Base-by-base conservation (phyloP, 2,113 vertebrate species). In the Colistium nudipinnis region DNA sequence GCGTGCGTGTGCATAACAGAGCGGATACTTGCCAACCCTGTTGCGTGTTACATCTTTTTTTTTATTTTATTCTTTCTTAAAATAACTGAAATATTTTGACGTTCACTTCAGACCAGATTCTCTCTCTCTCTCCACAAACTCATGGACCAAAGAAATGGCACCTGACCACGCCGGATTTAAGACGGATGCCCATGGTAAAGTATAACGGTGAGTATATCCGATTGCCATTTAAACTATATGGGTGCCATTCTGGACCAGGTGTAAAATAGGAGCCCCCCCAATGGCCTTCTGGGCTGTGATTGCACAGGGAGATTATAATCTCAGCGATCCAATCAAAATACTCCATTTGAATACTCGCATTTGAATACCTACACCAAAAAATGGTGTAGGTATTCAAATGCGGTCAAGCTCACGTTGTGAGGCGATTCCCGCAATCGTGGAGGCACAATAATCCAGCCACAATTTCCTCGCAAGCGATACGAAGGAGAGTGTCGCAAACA, bases 401-500 rank as follows among this genome's bases (percentile, higher is more conserved):
- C 38, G 17, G 22, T 38, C 41, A 48, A 19, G 47, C n/a, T 52
- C 33, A 20, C 13, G 2, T 3, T 8, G 48, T 39, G 27, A 45
- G n/a, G n/a, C 62, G 24, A 49, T 38, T 47, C 24, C 19, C 25
- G 16, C 47, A 36, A 11, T 36, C 1, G 4, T 19, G 25, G 38
- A 14, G 9, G 38, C 7, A 11, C 22, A 48, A 12, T 48, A 13
- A 52, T 16, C 22, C 43, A 36, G n/a, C 30, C 45, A 28, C 39
- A 48, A 25, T 5, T 5, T 56, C 25, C 38, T 57, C 25, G 13
- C 52, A 54, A 20, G 45, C 60, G 53, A 49, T 5, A 52, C 0
- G 3, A 33, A 8, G 22, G 56, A 44, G n/a, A 62, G 52, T 14
- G 14, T 14, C 25, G 51, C 48, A 56, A 52, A 68, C 59, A 67